Percentiles rank a stretch among this genome's conserved stretches.
Conservation (phyloP, 2,888 invertebrate species). For the Synergus gifuensis region DNA sequence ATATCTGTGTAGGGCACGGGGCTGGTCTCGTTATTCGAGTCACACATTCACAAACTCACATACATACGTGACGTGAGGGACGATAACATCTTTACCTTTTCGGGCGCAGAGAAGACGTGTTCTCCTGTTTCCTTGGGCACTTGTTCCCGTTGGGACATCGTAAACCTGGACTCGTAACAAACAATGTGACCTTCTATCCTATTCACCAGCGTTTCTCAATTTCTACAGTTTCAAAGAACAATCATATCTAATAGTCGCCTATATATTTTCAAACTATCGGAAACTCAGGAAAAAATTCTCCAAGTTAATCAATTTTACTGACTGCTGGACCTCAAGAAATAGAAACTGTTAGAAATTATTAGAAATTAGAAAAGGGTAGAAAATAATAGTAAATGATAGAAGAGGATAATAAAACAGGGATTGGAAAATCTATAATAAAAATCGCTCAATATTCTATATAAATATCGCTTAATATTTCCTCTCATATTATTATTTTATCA, state of each 20-base stretch:
- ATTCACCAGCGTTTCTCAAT: conserved; percentile 6
- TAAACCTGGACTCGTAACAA: conserved; percentile 14
- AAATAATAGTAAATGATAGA: too few species aligned
- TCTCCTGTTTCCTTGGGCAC: conserved; percentile 22
- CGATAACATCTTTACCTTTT: conserved; percentile 63
- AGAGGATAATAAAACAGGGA: too few species aligned
- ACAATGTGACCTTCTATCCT: not conserved
- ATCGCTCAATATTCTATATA: too few species aligned
- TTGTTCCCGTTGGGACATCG: conserved; percentile 19
- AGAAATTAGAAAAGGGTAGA: too few species aligned
- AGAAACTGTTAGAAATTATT: too few species aligned
- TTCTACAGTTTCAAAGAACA: not conserved
- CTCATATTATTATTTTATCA: too few species aligned
- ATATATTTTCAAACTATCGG: conserved; percentile 4
- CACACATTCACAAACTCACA: conserved; percentile 58
- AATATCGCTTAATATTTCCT: too few species aligned
- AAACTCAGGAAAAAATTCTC: not conserved
- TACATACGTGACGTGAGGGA: conserved; percentile 46
- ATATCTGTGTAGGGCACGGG: conserved; percentile 45
- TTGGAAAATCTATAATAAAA: too few species aligned
- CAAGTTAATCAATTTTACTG: not conserved
- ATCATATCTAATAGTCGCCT: not conserved
- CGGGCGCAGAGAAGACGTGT: conserved; percentile 57
- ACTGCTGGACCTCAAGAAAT: too few species aligned
- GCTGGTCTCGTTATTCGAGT: conserved; percentile 70